Evolutionary conservation across 2,888 invertebrate genomes (phyloP), one percentile per base, ranked within the genome.

Genomic region (Terebella lapidaria): DNA sequence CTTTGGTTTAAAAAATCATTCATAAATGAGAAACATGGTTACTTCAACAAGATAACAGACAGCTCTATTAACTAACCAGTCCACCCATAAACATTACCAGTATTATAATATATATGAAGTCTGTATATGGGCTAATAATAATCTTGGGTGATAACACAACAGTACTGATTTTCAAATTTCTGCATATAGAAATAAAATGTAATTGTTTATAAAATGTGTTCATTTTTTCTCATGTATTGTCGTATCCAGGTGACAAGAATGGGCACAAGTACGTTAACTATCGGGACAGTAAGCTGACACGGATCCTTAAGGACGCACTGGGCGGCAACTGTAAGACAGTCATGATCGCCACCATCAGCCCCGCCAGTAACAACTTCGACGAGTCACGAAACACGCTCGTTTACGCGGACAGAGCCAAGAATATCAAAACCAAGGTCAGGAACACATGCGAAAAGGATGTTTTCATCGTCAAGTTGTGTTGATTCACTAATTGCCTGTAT

Each of bases 301-400:
- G 96, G 3, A 83, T 95, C 59, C 83, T 95, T 63, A 82, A 82
- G 68, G 82, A 84, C 71, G 77, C 82, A 4, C 71, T 83, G 24
- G 81, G 82, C 5, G 93, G 95, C 3, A 92, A 94, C 75, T 94
- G 94, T 75, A 88, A 91, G 72, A 96, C 96, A 0, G 93, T 94
- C 18, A 96, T 96, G 95, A 91, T 96, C 61, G 95, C 95, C 1
- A 94, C 96, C 81, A 90, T 95, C 46, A 90, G 92, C 1, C 92
- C 95, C 0, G 89, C 90, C 35, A 85, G 86, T 20, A 81, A 84
- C 4, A 89, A 91, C 73, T 88, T 91, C 29, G 95, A 96, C 75
- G 95, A 96, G 80, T 91, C 92, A 1, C 87, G 93, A 70, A 96
- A 94, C 74, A 96, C 96, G 0, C 83, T 96, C 28, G 88, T 92